Percentiles rank a stretch among this genome's conserved stretches.
Conservation (phyloP, 2,888 invertebrate species). For the Noctua fimbriata region DNA sequence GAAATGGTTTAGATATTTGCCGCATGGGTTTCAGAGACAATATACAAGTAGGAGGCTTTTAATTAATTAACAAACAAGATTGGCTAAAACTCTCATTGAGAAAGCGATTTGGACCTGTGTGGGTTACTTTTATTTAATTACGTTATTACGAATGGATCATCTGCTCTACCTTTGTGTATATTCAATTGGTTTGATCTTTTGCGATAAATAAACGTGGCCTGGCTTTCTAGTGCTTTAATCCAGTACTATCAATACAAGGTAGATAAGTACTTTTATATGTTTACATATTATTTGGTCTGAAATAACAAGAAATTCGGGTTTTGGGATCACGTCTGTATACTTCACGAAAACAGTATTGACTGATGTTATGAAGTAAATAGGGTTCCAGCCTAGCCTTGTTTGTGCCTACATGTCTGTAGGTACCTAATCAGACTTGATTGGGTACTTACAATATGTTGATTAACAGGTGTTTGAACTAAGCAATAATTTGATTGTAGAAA, state of each 20-base stretch:
- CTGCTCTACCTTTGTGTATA: neutral
- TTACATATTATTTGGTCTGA: constrained; percentile 23
- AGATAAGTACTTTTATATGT: constrained; percentile 16
- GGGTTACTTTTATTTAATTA: neutral
- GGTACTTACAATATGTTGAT: neutral
- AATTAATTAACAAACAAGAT: neutral
- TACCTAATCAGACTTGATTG: neutral
- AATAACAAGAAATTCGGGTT: constrained; percentile 28
- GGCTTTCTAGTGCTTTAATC: constrained; percentile 20
- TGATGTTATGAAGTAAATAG: constrained; percentile 10
- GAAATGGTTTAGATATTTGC: neutral
- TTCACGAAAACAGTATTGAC: constrained; percentile 12
- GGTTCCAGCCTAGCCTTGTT: neutral
- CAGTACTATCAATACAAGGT: constrained; percentile 14
- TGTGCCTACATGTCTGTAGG: neutral
- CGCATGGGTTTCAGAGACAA: neutral
- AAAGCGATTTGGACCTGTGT: neutral
- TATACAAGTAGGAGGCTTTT: neutral
- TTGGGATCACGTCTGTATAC: neutral
- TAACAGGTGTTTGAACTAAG: neutral
- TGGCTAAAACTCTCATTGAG: neutral
- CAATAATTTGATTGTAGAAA: no score
- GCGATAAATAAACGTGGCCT: constrained; percentile 36
- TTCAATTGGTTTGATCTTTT: constrained; percentile 40
- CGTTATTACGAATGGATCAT: neutral